Evolutionary conservation across 1,140 invertebrate species (phyloP).

Genomic region (Myzus persicae): DNA sequence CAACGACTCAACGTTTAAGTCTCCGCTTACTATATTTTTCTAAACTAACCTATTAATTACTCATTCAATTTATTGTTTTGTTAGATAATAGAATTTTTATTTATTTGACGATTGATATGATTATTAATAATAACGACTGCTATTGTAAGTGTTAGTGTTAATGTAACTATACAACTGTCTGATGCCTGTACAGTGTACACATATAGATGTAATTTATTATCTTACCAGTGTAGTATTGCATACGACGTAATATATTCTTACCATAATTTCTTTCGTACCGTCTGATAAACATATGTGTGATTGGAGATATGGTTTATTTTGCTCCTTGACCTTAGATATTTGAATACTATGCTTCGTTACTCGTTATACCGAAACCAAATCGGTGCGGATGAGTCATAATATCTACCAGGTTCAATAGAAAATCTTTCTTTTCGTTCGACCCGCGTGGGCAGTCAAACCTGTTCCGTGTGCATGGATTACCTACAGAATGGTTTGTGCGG

Average conservation of each 20-base stretch:
- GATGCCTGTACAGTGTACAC: neutral
- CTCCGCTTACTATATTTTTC: neutral
- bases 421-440: conserved; percentile 2
- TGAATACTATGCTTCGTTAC: conserved; percentile 3
- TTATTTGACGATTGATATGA: neutral
- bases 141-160: no score
- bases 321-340: conserved; percentile 42
- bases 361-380: conserved; percentile 39
- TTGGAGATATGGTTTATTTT: conserved; percentile 33
- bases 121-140: neutral
- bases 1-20: conserved; percentile 18
- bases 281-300: conserved; percentile 6
- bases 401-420: conserved; percentile 34
- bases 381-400: conserved; percentile 43
- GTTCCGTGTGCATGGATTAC: neutral
- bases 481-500: neutral
- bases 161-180: neutral
- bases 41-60: neutral
- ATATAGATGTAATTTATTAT: conserved; percentile 1
- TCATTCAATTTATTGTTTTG: neutral
- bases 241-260: neutral
- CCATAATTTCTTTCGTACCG: conserved; percentile 11
- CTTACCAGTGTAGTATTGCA: neutral
- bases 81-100: neutral
- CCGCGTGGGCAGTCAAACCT: conserved; percentile 56